Evolutionary conservation across 2,888 invertebrate species (phyloP).

Genomic region (Nesidiocoris tenuis): DNA sequence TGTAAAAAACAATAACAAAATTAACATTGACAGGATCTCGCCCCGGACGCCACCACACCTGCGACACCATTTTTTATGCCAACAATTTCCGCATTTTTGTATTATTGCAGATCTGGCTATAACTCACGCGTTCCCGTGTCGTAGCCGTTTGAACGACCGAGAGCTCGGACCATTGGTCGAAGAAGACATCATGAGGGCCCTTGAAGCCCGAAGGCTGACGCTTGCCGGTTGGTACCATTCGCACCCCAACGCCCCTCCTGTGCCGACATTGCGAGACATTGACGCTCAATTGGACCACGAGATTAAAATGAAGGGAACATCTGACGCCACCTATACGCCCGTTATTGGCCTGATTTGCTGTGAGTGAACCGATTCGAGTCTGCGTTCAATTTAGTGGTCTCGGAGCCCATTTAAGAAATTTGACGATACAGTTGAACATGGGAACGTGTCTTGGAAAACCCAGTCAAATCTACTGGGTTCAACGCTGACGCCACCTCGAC

Average conservation of each 20-base stretch:
- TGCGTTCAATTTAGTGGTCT: no score
- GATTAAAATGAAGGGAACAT: constrained; percentile 88
- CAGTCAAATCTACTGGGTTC: no score
- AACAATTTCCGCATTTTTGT: no score
- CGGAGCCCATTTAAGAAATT: no score
- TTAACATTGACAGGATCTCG: no score
- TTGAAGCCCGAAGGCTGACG: constrained; percentile 77
- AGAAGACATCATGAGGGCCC: constrained; percentile 76
- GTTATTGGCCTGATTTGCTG: constrained; percentile 90
- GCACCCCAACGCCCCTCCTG: constrained; percentile 83
- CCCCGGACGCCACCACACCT: no score
- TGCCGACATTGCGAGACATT: constrained; percentile 83
- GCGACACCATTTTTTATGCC: no score
- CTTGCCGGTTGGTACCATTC: constrained; percentile 90
- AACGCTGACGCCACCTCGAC: no score
- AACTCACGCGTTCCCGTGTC: constrained; percentile 85
- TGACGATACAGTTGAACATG: no score
- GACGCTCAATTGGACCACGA: constrained; percentile 93
- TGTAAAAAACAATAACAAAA: no score
- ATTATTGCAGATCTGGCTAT: constrained; percentile 55
- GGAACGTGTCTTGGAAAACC: no score
- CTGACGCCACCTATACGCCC: constrained; percentile 88
- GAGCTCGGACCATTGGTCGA: constrained; percentile 75
- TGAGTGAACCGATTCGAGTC: no score
- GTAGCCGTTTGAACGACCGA: constrained; percentile 75